Evolutionary conservation across 2,888 invertebrate genomes (phyloP), one percentile per base, ranked within the genome.

Genomic region (Trachelus tabidus): DNA sequence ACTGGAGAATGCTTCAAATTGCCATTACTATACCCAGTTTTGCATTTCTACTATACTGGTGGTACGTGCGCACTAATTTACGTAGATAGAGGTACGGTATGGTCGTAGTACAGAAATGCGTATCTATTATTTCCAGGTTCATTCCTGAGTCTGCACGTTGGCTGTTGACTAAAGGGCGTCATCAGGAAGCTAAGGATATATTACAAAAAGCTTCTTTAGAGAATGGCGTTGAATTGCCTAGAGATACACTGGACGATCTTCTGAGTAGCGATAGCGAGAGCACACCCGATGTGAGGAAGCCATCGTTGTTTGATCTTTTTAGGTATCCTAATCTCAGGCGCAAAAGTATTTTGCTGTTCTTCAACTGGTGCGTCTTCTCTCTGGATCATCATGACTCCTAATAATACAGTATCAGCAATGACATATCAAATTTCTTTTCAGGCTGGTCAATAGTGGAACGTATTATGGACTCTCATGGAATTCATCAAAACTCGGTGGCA

Each of bases 391-490:
- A 9, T 56, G 40, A 56, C 23, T 56, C 6, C 23, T 23, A 56
- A 56, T 56, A 9, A 23, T 56, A 2, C 9, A 23, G 15, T 23
- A 56, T 56, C 56, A 23, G 15, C 23, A 56, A 56, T 96, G 96
- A 96, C 94, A 92, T 90, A 91, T 91, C 73, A 69, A 68, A 74
- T 75, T 15, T 79, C 78, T 79, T 78, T 80, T 75, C 85, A 94
- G 94, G 94, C 94, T 96, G 89, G 96, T 95, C 31, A 95, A 95
- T 87, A 95, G 95, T 85, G 95, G 95, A 79, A 95, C 95, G 12
- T 96, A 96, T 90, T 96, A 96, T 86, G 96, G 96, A 0, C 91
- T 96, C 11, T 96, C 96, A 0, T 95, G 96, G 94, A 95, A 95
- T 87, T 95, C 95, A 4, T 94, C 94, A 75, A 94, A 94, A 87